phyloP scores from a whole-genome alignment of 2,113 vertebrate genomes.

The Alosa alosa region DNA sequence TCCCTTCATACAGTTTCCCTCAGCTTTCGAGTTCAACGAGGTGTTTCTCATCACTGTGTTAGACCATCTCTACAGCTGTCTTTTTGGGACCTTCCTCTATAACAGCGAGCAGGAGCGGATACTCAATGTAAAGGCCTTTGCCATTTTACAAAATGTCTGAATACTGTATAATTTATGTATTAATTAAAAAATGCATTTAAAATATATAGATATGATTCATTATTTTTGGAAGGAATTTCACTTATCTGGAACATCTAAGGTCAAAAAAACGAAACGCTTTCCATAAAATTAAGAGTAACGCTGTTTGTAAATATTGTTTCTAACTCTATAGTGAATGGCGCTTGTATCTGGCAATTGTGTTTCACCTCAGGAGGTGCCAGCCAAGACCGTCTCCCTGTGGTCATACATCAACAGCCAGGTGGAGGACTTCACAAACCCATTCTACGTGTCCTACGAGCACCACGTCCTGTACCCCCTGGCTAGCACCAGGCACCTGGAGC shows the following conservation, averaged over 20 bases:
- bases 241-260: background rate
- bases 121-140: constrained; percentile 8
- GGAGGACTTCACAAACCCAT: constrained; percentile 93
- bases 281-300: no score
- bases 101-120: constrained; percentile 87
- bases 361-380: constrained; percentile 75
- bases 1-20: constrained; percentile 79
- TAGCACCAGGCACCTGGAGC: constrained; percentile 87
- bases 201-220: background rate
- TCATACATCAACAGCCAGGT: constrained; percentile 92
- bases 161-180: background rate
- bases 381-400: constrained; percentile 86
- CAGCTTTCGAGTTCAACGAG: constrained; percentile 95
- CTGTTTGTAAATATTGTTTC: no score
- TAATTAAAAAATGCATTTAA: background rate
- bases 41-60: constrained; percentile 90
- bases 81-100: constrained; percentile 93
- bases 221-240: background rate
- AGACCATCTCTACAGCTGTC: constrained; percentile 95
- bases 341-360: background rate
- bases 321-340: no score
- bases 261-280: background rate
- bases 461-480: constrained; percentile 90
- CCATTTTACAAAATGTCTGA: background rate
- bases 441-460: constrained; percentile 90